These are phyloP conservation scores for Drosophila ercepeae DNA, from an alignment of 1,140 invertebrate genomes.

Conservation along the genomic window DNA sequence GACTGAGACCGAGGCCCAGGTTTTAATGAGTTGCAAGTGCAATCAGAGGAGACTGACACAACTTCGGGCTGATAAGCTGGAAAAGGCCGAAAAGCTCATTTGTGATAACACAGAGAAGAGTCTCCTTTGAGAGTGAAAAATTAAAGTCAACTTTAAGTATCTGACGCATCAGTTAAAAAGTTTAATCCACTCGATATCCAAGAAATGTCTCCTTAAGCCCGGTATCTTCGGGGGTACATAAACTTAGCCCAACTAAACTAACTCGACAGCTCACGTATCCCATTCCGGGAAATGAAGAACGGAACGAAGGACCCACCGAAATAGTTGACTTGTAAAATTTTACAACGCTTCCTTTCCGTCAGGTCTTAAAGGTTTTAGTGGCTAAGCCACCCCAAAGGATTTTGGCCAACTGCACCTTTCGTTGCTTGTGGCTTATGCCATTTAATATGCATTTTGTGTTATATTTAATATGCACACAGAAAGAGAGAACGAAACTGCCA, in stretches of 20 bases:
- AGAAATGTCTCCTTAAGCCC: constrained; percentile 25
- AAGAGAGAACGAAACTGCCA: constrained; percentile 10
- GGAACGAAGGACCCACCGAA: constrained; percentile 50
- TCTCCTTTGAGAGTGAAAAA: neutral
- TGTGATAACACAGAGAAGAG: constrained; percentile 1
- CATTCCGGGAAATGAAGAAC: constrained; percentile 62
- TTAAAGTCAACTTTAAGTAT: constrained; percentile 1
- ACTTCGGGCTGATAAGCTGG: constrained; percentile 29
- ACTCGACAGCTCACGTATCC: constrained; percentile 27
- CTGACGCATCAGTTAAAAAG: constrained; percentile 9
- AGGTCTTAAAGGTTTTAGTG: constrained; percentile 78
- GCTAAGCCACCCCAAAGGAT: constrained; percentile 59
- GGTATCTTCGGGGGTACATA: constrained; percentile 26
- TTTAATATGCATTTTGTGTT: constrained; percentile 83
- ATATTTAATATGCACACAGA: constrained; percentile 81
- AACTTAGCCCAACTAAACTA: constrained; percentile 19
- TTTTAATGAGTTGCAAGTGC: constrained; percentile 73
- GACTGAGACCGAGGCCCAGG: constrained; percentile 52
- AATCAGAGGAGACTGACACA: constrained; percentile 25
- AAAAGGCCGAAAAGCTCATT: constrained; percentile 30
- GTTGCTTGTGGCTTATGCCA: constrained; percentile 75
- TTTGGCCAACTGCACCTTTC: constrained; percentile 41
- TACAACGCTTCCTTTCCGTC: constrained; percentile 64
- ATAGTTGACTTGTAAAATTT: constrained; percentile 77
- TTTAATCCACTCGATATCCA: constrained; percentile 13